Evolutionary conservation across 2,888 invertebrate genomes (phyloP).

Genomic region (Criorhina ranunculi): DNA sequence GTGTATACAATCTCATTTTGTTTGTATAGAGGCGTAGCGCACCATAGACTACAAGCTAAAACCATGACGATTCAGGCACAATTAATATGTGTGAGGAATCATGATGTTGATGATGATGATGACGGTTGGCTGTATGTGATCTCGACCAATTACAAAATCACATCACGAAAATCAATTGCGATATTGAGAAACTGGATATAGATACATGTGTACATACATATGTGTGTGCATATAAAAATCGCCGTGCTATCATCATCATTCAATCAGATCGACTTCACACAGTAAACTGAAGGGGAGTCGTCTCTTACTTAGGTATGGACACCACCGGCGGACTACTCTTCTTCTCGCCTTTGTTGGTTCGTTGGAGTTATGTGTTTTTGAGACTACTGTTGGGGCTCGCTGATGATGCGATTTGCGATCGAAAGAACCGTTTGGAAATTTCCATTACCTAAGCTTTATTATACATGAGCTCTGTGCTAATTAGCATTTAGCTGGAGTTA

Average conservation of each 20-base stretch:
- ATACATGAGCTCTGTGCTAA: constrained; percentile 39
- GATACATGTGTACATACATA: neutral
- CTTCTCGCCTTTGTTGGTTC: too few species aligned
- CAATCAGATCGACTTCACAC: constrained; percentile 39
- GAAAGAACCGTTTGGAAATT: constrained; percentile 40
- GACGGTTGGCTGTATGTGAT: constrained; percentile 39
- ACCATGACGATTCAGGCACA: constrained; percentile 68
- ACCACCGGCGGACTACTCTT: too few species aligned
- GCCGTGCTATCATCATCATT: constrained; percentile 43
- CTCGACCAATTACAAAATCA: constrained; percentile 73
- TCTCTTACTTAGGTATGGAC: neutral
- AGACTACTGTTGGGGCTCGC: constrained; percentile 4
- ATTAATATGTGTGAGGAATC: constrained; percentile 62
- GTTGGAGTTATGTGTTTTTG: neutral
- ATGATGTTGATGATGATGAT: neutral
- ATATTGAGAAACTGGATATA: constrained; percentile 48
- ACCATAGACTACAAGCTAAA: constrained; percentile 29
- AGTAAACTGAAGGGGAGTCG: constrained; percentile 1
- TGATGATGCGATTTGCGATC: constrained; percentile 33
- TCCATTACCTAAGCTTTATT: constrained; percentile 47
- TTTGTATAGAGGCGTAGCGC: neutral
- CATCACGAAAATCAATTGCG: constrained; percentile 76
- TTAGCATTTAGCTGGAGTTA: constrained; percentile 48
- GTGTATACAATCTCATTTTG: constrained; percentile 7
- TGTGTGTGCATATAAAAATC: constrained; percentile 17